phyloP scores from a whole-genome alignment of 1,140 invertebrate species.

The Lasioglossum baleicum region DNA sequence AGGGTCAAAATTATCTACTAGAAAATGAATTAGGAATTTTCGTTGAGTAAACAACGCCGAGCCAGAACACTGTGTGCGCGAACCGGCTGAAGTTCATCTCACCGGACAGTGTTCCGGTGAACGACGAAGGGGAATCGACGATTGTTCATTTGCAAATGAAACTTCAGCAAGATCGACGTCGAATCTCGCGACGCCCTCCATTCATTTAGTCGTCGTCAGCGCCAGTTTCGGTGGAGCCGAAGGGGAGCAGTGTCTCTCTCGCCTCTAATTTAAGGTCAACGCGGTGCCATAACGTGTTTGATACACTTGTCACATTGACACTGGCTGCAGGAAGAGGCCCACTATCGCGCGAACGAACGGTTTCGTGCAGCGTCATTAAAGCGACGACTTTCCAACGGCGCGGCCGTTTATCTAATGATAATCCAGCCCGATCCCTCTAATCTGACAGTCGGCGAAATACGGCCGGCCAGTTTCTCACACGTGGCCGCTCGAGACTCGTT shows the following conservation, averaged over 20 bases:
- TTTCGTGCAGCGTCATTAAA: conserved; percentile 54
- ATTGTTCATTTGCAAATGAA: too few relatives aligned
- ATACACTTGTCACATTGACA: conserved; percentile 59
- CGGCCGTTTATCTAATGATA: conserved; percentile 60
- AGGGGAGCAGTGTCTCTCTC: conserved; percentile 22
- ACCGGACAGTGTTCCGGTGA: too few relatives aligned
- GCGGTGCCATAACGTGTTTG: conserved; percentile 49
- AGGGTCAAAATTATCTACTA: too few relatives aligned
- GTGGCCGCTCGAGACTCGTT: neutral
- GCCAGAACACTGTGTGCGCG: too few relatives aligned
- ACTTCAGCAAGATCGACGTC: neutral
- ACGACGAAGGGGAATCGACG: too few relatives aligned
- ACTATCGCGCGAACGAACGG: conserved; percentile 49
- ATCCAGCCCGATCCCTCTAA: conserved; percentile 32
- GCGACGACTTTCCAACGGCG: conserved; percentile 59
- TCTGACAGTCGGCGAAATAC: conserved; percentile 29
- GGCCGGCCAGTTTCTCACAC: conserved; percentile 24
- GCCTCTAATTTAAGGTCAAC: conserved; percentile 68
- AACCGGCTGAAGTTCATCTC: too few relatives aligned
- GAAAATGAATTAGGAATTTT: too few relatives aligned
- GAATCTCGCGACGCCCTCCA: neutral
- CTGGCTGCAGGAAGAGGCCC: conserved; percentile 65
- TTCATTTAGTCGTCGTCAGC: neutral
- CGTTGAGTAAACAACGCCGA: too few relatives aligned
- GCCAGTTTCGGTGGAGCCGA: conserved; percentile 21